phyloP scores from a whole-genome alignment of 1,140 invertebrate species.

The Brachionus rubens region DNA sequence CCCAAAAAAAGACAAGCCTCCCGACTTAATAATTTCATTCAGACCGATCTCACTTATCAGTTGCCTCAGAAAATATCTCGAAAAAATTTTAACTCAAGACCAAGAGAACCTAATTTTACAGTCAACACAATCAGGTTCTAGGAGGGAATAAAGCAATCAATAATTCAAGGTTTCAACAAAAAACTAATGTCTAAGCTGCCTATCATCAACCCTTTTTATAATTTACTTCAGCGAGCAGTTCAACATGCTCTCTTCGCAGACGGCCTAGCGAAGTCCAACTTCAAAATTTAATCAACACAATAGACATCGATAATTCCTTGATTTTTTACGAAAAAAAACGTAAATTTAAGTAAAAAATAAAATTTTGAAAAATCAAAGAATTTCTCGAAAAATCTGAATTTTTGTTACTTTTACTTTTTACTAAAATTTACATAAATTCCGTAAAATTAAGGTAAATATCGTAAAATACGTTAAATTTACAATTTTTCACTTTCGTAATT shows the following conservation, averaged over 20 bases:
- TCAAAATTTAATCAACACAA: not conserved
- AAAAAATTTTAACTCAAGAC: constrained; percentile 44
- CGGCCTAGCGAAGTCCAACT: not conserved
- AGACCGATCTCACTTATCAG: constrained; percentile 47
- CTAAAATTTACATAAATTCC: too few relatives aligned
- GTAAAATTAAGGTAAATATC: too few relatives aligned
- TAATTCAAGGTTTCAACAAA: constrained; percentile 52
- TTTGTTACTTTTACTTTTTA: too few relatives aligned
- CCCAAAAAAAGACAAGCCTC: constrained; percentile 47
- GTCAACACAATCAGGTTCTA: constrained; percentile 50
- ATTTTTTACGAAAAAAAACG: too few relatives aligned
- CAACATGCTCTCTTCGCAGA: constrained; percentile 19
- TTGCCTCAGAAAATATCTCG: constrained; percentile 42
- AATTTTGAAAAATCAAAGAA: too few relatives aligned
- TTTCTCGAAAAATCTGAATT: too few relatives aligned
- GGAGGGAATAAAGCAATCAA: constrained; percentile 51
- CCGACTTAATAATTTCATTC: not conserved
- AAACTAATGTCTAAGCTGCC: constrained; percentile 48
- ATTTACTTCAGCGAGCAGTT: constrained; percentile 24
- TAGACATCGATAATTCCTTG: too few relatives aligned
- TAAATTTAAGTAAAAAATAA: too few relatives aligned
- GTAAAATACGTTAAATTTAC: too few relatives aligned
- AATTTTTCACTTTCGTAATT: too few relatives aligned
- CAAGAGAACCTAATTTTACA: constrained; percentile 26
- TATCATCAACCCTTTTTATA: not conserved